Percentiles rank a stretch among this genome's conserved stretches.
Conservation (phyloP, 2,797 vertebrate genomes). For the Cyclura pinguis region DNA sequence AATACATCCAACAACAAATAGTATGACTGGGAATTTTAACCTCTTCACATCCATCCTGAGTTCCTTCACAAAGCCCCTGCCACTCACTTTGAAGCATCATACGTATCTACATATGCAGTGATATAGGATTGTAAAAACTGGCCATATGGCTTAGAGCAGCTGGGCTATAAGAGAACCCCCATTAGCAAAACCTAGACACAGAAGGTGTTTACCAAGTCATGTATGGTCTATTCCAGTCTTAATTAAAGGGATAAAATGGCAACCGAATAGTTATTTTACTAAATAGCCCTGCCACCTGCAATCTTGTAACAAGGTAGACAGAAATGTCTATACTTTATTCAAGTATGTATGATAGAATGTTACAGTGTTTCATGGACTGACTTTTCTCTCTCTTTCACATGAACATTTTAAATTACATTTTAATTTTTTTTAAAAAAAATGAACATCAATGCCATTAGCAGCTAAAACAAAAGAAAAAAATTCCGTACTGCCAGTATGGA, state of each 20-base stretch:
- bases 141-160: constrained; percentile 62
- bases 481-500: no score
- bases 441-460: not conserved
- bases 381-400: not conserved
- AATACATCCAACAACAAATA: constrained; percentile 23
- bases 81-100: not conserved
- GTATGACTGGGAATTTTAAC: not conserved
- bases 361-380: not conserved
- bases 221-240: constrained; percentile 51
- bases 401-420: not conserved
- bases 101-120: not conserved
- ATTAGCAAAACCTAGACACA: constrained; percentile 53
- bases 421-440: not conserved
- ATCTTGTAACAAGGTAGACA: not conserved
- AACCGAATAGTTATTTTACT: constrained; percentile 39
- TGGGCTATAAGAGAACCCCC: constrained; percentile 51
- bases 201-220: constrained; percentile 66
- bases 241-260: constrained; percentile 40
- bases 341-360: not conserved
- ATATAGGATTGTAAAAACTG: constrained; percentile 19
- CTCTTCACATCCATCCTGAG: not conserved
- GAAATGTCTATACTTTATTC: not conserved
- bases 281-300: constrained; percentile 33
- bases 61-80: not conserved
- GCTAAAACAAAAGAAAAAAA: not conserved